These are phyloP conservation scores for Mola mola DNA, from an alignment of 2,113 vertebrate genomes.

Conservation along the genomic window DNA sequence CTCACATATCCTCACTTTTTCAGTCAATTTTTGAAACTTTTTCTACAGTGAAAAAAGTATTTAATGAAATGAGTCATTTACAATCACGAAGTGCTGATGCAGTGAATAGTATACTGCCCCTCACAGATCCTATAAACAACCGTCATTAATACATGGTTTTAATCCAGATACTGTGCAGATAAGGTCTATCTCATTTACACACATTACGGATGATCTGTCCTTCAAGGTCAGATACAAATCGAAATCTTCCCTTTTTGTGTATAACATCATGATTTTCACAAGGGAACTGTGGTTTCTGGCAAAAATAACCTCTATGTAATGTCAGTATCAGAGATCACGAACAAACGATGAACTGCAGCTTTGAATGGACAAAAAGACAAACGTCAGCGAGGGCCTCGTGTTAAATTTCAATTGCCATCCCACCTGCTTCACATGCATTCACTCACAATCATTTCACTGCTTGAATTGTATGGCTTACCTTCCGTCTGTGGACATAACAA, in stretches of 20 bases:
- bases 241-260: not conserved
- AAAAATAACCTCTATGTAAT: not conserved
- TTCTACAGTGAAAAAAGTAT: too few species aligned
- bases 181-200: not conserved
- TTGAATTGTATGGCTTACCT: slow-evolving; percentile 16
- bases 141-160: too few species aligned
- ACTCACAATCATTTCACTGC: slow-evolving; percentile 23
- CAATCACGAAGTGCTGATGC: too few species aligned
- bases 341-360: slow-evolving; percentile 5
- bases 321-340: slow-evolving; percentile 1
- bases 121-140: too few species aligned
- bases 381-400: slow-evolving; percentile 5
- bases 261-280: not conserved
- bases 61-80: too few species aligned
- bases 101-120: too few species aligned
- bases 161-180: too few species aligned
- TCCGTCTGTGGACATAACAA: slow-evolving; percentile 31
- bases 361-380: slow-evolving; percentile 18
- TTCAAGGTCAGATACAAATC: not conserved
- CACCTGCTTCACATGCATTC: not conserved
- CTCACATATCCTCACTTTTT: too few species aligned
- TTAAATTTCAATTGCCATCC: slow-evolving; percentile 36
- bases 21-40: too few species aligned
- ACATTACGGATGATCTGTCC: not conserved
- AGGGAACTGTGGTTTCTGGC: not conserved